A percentile compares a stretch with the other conserved stretches of the same genome.
These are phyloP conservation scores for Psephotus haematonotus DNA, from an alignment of 2,113 vertebrate species.

Conservation along the genomic window DNA sequence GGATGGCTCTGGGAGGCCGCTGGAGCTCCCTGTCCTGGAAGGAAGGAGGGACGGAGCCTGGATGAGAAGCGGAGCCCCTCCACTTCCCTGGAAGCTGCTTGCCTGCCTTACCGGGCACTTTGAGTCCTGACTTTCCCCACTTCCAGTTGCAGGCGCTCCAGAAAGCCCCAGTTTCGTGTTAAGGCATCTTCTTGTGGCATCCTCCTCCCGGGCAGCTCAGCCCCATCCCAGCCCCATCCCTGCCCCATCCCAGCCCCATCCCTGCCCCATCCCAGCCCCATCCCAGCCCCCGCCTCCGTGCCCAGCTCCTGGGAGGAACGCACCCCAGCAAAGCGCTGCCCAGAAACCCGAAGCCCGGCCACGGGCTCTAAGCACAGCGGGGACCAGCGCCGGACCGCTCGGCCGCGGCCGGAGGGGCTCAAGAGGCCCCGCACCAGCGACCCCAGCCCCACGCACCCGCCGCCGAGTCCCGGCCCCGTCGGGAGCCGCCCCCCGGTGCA, in stretches of 20 bases:
- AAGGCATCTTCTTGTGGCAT: too few relatives aligned
- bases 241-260: too few relatives aligned
- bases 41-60: background rate
- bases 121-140: background rate
- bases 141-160: background rate
- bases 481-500: background rate
- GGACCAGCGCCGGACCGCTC: too few relatives aligned
- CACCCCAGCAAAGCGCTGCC: background rate
- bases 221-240: background rate
- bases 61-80: background rate
- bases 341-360: background rate
- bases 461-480: background rate
- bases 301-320: background rate
- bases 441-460: background rate
- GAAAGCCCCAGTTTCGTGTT: background rate
- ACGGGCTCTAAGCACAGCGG: background rate
- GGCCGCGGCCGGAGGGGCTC: too few relatives aligned
- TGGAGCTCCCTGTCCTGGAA: background rate
- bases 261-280: background rate
- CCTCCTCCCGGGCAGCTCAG: background rate
- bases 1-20: background rate
- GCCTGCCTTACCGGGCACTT: background rate
- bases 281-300: rapidly evolving
- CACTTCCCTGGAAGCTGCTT: background rate
- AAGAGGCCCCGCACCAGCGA: rapidly evolving